A percentile compares a stretch with the other conserved stretches of the same genome.
phyloP scores from a whole-genome alignment of 2,113 vertebrate species.

The Bubalus kerabau region DNA sequence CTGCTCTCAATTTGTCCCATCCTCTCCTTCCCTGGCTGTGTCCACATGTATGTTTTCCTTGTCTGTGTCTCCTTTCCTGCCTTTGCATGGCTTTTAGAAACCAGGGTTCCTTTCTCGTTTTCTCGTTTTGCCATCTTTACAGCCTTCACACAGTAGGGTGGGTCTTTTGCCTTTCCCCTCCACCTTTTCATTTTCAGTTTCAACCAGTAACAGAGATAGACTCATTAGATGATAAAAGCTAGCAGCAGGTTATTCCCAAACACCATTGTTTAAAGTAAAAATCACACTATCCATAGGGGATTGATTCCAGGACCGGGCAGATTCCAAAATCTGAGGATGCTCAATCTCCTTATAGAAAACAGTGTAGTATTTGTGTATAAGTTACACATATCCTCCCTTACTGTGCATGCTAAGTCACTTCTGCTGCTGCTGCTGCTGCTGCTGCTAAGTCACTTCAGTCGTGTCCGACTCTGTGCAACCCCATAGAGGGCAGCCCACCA shows the following conservation, averaged over 20 bases:
- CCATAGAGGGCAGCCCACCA: not conserved
- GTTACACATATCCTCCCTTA: too few relatives aligned
- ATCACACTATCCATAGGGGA: too few relatives aligned
- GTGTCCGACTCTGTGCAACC: too few relatives aligned
- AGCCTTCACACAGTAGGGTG: not conserved
- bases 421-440: too few relatives aligned
- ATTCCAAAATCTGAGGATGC: too few relatives aligned
- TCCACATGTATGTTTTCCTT: not conserved
- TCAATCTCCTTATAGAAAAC: too few relatives aligned
- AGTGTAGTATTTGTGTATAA: too few relatives aligned
- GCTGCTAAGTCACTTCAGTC: too few relatives aligned
- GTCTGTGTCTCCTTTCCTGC: not conserved
- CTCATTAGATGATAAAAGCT: not conserved
- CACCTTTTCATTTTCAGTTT: not conserved
- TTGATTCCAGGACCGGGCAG: too few relatives aligned
- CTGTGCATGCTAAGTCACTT: too few relatives aligned
- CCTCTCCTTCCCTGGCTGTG: not conserved
- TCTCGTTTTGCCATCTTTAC: not conserved
- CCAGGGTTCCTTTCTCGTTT: not conserved
- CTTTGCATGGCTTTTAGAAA: not conserved
- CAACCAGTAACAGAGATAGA: not conserved
- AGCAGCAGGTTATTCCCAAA: not conserved
- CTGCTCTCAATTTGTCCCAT: not conserved
- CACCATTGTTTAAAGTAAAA: not conserved
- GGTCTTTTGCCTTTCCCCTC: accelerated